Percentiles rank a stretch among this genome's conserved stretches.
Evolutionary conservation across 2,113 vertebrate species (phyloP).

Genomic region (Tenebrosternarchus preto): DNA sequence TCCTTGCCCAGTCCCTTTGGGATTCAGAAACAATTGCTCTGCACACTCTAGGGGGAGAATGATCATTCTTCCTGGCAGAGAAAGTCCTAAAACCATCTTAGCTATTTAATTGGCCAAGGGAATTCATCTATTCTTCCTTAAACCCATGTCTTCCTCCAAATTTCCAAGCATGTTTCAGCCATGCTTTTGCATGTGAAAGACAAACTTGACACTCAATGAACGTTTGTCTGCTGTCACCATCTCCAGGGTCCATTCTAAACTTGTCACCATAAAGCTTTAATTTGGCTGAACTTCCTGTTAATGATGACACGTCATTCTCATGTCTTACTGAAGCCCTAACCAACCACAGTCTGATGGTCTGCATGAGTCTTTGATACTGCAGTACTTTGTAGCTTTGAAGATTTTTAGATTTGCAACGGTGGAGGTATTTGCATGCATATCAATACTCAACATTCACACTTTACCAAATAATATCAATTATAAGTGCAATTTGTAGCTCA

Average conservation of each 20-base stretch:
- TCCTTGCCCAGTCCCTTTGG: neutral
- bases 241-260: neutral
- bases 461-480: too few relatives aligned
- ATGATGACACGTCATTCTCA: neutral
- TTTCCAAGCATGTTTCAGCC: neutral
- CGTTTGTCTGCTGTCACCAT: neutral
- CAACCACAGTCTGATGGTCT: neutral
- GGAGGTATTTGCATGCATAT: too few relatives aligned
- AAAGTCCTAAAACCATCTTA: neutral
- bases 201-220: neutral
- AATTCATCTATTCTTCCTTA: neutral
- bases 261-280: conserved; percentile 4
- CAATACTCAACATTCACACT: too few relatives aligned
- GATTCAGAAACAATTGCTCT: conserved; percentile 37
- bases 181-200: neutral
- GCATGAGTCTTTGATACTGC: neutral
- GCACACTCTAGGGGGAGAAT: neutral
- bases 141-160: neutral
- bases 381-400: neutral
- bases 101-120: neutral
- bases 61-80: neutral
- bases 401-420: too few relatives aligned
- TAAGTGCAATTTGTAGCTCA: too few relatives aligned
- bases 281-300: neutral
- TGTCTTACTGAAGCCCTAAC: neutral